Evolutionary conservation across 1,140 invertebrate genomes (phyloP).

Genomic region (Venturia canescens): DNA sequence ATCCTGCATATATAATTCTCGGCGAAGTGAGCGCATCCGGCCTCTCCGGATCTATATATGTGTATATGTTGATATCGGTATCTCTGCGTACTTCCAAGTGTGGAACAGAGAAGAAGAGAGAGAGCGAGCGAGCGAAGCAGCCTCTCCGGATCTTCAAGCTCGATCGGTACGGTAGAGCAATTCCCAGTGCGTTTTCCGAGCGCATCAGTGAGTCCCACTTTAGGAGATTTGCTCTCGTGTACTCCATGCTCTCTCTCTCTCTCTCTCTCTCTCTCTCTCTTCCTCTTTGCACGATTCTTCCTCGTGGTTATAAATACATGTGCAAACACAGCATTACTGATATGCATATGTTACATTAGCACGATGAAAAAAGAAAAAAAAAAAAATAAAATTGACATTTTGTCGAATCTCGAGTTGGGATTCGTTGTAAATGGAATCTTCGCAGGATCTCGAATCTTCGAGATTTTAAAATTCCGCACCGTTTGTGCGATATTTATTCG

Average conservation of each 20-base stretch:
- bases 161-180: constrained; percentile 49
- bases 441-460: no score
- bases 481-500: no score
- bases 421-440: no score
- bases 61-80: constrained; percentile 36
- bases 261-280: no score
- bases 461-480: no score
- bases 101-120: no score
- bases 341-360: no score
- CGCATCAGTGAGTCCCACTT: constrained; percentile 7
- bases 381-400: no score
- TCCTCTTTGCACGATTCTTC: no score
- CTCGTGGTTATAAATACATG: not conserved
- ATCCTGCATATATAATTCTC: constrained; percentile 75
- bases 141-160: constrained; percentile 43
- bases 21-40: constrained; percentile 67
- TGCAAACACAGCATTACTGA: not conserved
- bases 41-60: not conserved
- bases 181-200: constrained; percentile 36
- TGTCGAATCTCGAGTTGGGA: no score
- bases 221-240: constrained; percentile 1
- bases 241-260: not conserved
- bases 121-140: constrained; percentile 32
- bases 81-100: constrained; percentile 33
- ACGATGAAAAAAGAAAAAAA: no score